Conservation (phyloP, 2,797 vertebrate species). For the Anguilla pacifica region DNA sequence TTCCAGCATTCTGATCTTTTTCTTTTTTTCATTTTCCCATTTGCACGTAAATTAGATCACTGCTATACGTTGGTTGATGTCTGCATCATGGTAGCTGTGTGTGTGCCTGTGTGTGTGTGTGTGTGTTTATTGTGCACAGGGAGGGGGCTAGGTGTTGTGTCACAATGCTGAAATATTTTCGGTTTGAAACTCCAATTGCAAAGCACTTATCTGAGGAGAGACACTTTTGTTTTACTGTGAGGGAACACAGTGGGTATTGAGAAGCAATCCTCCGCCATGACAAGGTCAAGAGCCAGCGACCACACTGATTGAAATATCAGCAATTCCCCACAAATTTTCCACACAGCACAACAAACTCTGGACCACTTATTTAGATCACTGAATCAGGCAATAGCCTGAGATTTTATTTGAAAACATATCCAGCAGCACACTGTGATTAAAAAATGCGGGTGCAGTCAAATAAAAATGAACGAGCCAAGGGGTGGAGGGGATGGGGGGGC, state of each 20-base stretch:
- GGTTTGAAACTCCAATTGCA: neutral
- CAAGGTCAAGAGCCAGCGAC: neutral
- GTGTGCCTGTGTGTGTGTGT: neutral
- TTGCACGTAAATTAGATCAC: slow-evolving; percentile 15
- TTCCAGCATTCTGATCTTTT: neutral
- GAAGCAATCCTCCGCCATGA: neutral
- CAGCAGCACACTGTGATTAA: neutral
- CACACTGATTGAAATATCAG: slow-evolving; percentile 7
- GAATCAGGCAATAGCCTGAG: neutral
- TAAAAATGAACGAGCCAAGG: neutral
- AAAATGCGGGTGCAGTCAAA: neutral
- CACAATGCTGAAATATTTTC: neutral
- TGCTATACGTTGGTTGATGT: neutral
- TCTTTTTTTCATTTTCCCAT: slow-evolving; percentile 20
- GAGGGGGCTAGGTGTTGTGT: neutral
- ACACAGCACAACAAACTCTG: neutral
- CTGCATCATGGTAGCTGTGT: neutral
- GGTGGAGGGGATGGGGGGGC: neutral
- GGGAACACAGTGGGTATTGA: neutral
- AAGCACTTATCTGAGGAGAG: slow-evolving; percentile 18
- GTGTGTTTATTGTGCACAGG: slow-evolving; percentile 29
- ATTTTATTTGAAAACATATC: neutral
- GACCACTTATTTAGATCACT: neutral
- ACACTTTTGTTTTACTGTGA: slow-evolving; percentile 16
- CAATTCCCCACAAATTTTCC: neutral